Percentiles rank a stretch among this genome's conserved stretches.
Evolutionary conservation across 2,797 vertebrate species (phyloP).

Genomic region (Aeoliscus strigatus): DNA sequence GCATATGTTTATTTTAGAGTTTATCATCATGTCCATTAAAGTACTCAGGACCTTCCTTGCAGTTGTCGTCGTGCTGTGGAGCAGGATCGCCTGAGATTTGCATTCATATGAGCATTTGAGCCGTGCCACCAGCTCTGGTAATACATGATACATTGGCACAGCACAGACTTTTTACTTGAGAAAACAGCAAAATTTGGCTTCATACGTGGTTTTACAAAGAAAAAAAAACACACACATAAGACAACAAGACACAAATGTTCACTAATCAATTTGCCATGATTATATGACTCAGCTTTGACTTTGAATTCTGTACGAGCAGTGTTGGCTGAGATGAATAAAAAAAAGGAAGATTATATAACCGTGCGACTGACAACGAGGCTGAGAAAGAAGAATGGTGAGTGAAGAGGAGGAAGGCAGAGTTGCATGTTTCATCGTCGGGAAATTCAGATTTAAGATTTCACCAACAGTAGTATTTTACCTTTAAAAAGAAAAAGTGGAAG

Average conservation of each 20-base stretch:
- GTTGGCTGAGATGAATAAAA: conserved; percentile 42
- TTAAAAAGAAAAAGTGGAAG: background rate
- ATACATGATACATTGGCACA: conserved; percentile 18
- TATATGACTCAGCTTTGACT: conserved; percentile 55
- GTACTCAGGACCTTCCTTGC: conserved; percentile 22
- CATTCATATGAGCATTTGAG: conserved; percentile 57
- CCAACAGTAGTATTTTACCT: conserved; percentile 4
- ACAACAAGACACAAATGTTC: no score
- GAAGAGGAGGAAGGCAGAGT: conserved; percentile 5
- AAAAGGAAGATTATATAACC: conserved; percentile 41
- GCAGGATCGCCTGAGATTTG: conserved; percentile 48
- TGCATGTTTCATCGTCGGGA: conserved; percentile 7
- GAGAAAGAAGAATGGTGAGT: background rate
- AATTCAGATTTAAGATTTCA: conserved; percentile 10
- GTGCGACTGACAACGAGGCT: conserved; percentile 28
- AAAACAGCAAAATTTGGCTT: conserved; percentile 7
- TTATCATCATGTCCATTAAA: no score
- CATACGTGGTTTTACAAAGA: conserved; percentile 4
- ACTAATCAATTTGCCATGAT: no score
- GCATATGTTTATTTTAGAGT: no score
- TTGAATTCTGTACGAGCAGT: conserved; percentile 41
- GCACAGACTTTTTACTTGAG: conserved; percentile 43
- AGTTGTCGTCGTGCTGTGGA: conserved; percentile 30
- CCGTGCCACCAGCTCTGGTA: conserved; percentile 25
- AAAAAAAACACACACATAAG: background rate